A percentile compares a stretch with the other conserved stretches of the same genome.
Conservation (phyloP, 2,797 vertebrate species). For the Acestrorhynchus altus region DNA sequence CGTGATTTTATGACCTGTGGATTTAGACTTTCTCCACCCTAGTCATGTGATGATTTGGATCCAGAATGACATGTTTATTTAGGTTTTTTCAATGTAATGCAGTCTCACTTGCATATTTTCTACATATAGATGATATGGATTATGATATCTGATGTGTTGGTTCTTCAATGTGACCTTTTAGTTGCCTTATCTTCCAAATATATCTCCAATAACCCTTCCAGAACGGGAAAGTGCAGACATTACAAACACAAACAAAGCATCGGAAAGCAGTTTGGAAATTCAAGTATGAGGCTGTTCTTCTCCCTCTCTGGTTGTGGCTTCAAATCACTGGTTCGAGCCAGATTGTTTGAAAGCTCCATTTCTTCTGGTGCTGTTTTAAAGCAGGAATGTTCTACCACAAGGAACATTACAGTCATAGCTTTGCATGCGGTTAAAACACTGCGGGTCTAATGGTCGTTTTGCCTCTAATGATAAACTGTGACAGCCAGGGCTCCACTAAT, state of each 20-base stretch:
- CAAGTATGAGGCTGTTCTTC: neutral
- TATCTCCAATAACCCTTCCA: neutral
- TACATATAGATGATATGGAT: too few species aligned
- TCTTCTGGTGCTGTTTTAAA: conserved; percentile 63
- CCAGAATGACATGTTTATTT: neutral
- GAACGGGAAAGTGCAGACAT: neutral
- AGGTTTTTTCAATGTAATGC: neutral
- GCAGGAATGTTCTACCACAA: conserved; percentile 59
- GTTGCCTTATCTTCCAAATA: neutral
- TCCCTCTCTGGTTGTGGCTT: neutral
- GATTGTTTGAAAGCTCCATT: conserved; percentile 53
- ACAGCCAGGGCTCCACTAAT: neutral
- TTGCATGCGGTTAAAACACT: neutral
- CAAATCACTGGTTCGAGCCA: conserved; percentile 30
- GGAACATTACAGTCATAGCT: conserved; percentile 58
- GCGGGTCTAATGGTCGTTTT: neutral
- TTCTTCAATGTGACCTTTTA: neutral
- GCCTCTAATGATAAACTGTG: neutral
- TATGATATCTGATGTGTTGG: neutral
- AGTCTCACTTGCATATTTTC: neutral
- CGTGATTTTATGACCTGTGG: neutral
- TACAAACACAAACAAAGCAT: neutral
- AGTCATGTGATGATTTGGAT: neutral
- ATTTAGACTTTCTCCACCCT: conserved; percentile 15
- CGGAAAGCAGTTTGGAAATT: neutral